A percentile compares a stretch with the other conserved stretches of the same genome.
Evolutionary conservation across 1,140 invertebrate species (phyloP).

Genomic region (Listronotus bonariensis): DNA sequence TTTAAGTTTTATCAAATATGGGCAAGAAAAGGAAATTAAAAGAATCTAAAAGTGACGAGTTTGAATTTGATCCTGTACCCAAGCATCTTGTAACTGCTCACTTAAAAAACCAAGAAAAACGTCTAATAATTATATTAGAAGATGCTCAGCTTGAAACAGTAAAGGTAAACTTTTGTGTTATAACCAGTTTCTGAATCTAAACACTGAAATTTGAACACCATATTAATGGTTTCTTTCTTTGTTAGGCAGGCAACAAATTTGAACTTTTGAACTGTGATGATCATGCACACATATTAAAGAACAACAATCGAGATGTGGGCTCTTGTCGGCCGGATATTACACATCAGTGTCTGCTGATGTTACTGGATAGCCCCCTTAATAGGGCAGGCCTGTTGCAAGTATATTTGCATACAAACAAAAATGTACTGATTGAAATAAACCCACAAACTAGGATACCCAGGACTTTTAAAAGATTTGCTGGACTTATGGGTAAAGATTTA

Average conservation of each 20-base stretch:
- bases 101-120: constrained; percentile 81
- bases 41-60: constrained; percentile 61
- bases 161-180: constrained; percentile 67
- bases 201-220: neutral
- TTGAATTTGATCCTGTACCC: constrained; percentile 69
- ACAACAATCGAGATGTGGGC: constrained; percentile 82
- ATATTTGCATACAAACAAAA: constrained; percentile 92
- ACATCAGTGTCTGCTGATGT: constrained; percentile 94
- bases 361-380: constrained; percentile 96
- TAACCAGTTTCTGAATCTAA: neutral
- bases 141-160: constrained; percentile 94
- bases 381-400: constrained; percentile 87
- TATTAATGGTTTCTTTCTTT: constrained; percentile 16
- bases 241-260: constrained; percentile 82
- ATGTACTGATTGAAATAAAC: constrained; percentile 98
- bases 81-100: constrained; percentile 71
- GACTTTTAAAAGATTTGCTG: constrained; percentile 98
- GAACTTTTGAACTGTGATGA: constrained; percentile 95
- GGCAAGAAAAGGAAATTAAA: constrained; percentile 67
- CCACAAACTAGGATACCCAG: constrained; percentile 98
- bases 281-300: constrained; percentile 81
- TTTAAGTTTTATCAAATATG: constrained; percentile 53
- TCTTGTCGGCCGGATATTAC: constrained; percentile 91
- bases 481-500: constrained; percentile 84
- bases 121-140: constrained; percentile 92